Evolutionary conservation across 2,797 vertebrate species (phyloP), one percentile per base, ranked within the genome.

Genomic region (Galago senegalensis): DNA sequence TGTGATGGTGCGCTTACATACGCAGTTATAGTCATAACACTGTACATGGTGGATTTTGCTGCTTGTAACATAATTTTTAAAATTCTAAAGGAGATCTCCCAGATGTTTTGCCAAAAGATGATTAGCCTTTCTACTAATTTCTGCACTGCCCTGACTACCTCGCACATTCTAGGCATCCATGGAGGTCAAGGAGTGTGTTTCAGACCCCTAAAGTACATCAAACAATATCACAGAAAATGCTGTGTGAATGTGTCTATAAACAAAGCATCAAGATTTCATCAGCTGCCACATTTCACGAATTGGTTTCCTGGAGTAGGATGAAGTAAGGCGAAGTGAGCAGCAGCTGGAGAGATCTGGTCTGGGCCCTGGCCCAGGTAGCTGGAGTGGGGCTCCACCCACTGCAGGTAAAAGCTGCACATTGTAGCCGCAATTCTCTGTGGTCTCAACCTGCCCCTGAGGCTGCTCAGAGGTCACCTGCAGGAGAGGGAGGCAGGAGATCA

Each of bases 401-500:
- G 29, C 11, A 53, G 61, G 58, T 17, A 89, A 86, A 89, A 70
- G 63, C 60, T 34, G 27, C 21, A 34, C 60, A 4, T 20, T 81
- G 81, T 20, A 27, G 58, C 75, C 85, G 60, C 37, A 60, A 53
- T 46, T n/a, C 29, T 73, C 83, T 60, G 76, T n/a, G 16, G 13
- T 73, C 80, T 94, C 56, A 4, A 84, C 73, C 93, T 61, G 94
- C 76, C 95, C 53, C 91, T 21, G 86, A 81, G 95, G 96, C 96
- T 89, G 92, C 75, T 53, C 58, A 61, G 96, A 97, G 95, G 97
- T 79, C 94, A 97, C 88, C 91, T 67, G 86, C 91, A 53, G 60
- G 69, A 92, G 87, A 94, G 72, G 37, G 53, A 91, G 94, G 77
- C 69, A 65, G 75, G 83, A 43, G 92, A 58, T 91, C 81, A 76